A percentile compares a stretch with the other conserved stretches of the same genome.
These are phyloP conservation scores for Lithophane socia DNA, from an alignment of 2,888 invertebrate genomes.

Conservation along the genomic window DNA sequence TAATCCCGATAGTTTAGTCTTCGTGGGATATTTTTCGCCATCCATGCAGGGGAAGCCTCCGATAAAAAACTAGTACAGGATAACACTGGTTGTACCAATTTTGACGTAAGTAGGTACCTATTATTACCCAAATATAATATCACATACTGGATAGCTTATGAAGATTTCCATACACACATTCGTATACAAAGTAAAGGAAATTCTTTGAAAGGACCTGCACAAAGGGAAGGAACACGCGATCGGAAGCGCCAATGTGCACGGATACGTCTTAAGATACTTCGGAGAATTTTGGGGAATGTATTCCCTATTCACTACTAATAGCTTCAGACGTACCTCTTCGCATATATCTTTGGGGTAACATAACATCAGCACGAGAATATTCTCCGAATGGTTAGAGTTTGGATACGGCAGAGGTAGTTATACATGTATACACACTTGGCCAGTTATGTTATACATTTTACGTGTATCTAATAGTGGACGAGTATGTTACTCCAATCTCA, in stretches of 20 bases:
- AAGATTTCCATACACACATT: background rate
- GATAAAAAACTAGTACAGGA: too few species aligned
- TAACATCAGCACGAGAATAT: background rate
- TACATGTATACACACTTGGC: background rate
- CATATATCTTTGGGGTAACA: slow-evolving; percentile 1
- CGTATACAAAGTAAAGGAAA: background rate
- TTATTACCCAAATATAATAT: background rate
- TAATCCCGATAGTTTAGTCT: too few species aligned
- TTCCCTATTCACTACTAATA: background rate
- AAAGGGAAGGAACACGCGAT: background rate
- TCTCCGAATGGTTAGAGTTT: too few species aligned
- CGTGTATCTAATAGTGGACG: background rate
- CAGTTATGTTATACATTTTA: background rate
- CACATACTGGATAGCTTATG: background rate
- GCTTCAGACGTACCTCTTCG: background rate
- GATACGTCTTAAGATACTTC: slow-evolving; percentile 3
- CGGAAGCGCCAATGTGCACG: slow-evolving; percentile 7
- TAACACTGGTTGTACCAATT: background rate
- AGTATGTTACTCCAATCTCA: background rate
- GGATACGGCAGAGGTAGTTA: background rate
- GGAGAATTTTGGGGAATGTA: slow-evolving; percentile 1
- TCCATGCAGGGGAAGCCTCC: too few species aligned
- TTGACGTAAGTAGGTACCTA: background rate
- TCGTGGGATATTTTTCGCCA: too few species aligned
- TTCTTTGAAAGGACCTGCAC: background rate